phyloP scores from a whole-genome alignment of 2,888 invertebrate genomes.

The Brachylomia viminalis region DNA sequence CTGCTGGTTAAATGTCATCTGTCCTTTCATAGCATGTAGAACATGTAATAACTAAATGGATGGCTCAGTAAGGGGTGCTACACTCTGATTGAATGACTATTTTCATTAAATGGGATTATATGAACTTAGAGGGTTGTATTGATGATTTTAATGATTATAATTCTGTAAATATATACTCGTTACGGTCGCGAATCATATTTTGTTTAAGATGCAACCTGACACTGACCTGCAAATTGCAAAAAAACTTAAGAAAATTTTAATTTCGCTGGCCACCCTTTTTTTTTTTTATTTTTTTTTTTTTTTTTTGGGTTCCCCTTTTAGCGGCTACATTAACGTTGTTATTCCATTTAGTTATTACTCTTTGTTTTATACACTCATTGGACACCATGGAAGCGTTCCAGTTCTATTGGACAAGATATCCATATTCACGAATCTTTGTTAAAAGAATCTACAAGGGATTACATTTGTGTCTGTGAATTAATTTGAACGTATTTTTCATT shows the following conservation, averaged over 20 bases:
- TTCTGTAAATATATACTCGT: too few relatives aligned
- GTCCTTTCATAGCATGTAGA: conserved; percentile 2
- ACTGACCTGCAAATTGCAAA: too few relatives aligned
- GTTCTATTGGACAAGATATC: not conserved
- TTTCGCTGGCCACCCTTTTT: too few relatives aligned
- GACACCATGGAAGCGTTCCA: not conserved
- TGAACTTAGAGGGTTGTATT: too few relatives aligned
- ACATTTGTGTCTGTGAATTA: not conserved
- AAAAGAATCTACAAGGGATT: not conserved
- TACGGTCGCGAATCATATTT: too few relatives aligned
- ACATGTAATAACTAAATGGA: not conserved
- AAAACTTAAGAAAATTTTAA: too few relatives aligned
- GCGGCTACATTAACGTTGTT: not conserved
- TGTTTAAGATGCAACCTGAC: too few relatives aligned
- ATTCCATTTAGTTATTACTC: conserved; percentile 35
- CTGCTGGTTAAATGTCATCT: not conserved
- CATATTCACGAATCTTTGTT: not conserved
- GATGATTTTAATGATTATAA: too few relatives aligned
- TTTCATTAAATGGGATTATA: too few relatives aligned
- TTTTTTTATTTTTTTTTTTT: too few relatives aligned
- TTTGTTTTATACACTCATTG: not conserved
- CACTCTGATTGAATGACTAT: not conserved
- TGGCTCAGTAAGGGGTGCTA: too few relatives aligned
- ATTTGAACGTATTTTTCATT: not conserved
- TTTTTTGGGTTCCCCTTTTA: too few relatives aligned